Base-by-base conservation (phyloP, 2,797 vertebrate genomes). In the Acipenser oxyrinchus region DNA sequence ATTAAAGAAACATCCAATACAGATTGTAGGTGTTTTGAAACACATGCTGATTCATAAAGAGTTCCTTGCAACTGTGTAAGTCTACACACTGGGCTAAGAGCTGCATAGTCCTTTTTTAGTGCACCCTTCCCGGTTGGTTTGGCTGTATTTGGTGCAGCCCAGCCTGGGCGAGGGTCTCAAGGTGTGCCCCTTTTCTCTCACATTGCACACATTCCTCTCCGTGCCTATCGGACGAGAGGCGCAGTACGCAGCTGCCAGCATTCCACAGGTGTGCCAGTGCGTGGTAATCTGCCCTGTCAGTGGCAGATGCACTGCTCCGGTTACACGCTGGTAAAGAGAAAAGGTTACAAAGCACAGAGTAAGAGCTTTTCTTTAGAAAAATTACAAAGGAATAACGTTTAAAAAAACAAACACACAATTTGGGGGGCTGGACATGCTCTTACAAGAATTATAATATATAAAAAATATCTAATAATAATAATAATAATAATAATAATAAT, bases 261-360 rank as follows among this genome's bases (percentile, higher is more conserved):
- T 67, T 3, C 62, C 48, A 59, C 60, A 50, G 6, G 10, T 65
- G 66, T 67, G 75, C 66, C 72, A 69, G 53, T n/a, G 51, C 63
- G 7, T 51, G 58, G 62, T 71, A 69, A 74, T 52, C 23, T 13
- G 4, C 71, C 62, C 65, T 69, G 68, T 77, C 66, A 73, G 71
- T 58, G 65, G 62, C 73, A 75, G 59, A 73, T 76, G 74, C 53
- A 63, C 49, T 68, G 11, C 18, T 57, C 70, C 74, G 69, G 37
- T 70, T 62, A 66, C 72, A n/a, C 52, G 4, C 51, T 51, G 10
- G 9, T 1, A 37, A 62, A 53, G 0, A 13, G 18, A 10, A 48
- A 37, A 23, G 65, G 48, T 60, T 49, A 58, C 13, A 37, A 6
- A 49, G 23, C 10, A 13, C 37, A 1, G 5, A 18, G 49, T n/a